These are phyloP conservation scores for Lydus trimaculatus DNA, from an alignment of 2,888 invertebrate species.

Conservation along the genomic window DNA sequence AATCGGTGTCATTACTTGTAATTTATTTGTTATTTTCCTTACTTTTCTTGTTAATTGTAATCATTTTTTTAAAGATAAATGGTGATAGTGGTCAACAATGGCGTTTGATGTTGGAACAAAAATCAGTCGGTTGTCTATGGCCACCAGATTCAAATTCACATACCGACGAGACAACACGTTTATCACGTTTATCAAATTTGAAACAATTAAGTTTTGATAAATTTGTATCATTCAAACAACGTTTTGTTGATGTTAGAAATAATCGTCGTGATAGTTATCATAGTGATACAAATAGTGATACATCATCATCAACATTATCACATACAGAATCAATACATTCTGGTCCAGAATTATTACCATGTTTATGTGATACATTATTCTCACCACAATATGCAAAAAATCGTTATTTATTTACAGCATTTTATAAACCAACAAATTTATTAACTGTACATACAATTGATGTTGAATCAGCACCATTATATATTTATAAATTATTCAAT, in stretches of 20 bases:
- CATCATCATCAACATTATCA: conserved; percentile 37
- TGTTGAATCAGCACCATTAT: conserved; percentile 71
- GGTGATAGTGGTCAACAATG: conserved; percentile 75
- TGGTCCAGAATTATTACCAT: conserved; percentile 58
- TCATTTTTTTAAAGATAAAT: conserved; percentile 50
- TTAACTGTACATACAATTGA: conserved; percentile 72
- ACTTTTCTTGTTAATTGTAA: conserved; percentile 19
- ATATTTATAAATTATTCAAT: conserved; percentile 73
- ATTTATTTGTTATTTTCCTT: conserved; percentile 47
- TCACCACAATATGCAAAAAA: conserved; percentile 67
- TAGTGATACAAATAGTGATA: conserved; percentile 55
- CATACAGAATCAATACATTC: conserved; percentile 45
- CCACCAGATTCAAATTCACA: conserved; percentile 59
- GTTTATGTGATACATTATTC: conserved; percentile 64
- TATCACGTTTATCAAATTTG: conserved; percentile 69
- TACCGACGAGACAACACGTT: conserved; percentile 58
- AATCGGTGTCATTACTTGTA: conserved; percentile 70
- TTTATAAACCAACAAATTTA: conserved; percentile 65
- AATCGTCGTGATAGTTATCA: conserved; percentile 52
- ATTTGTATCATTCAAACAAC: conserved; percentile 69
- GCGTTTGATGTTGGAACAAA: conserved; percentile 82
- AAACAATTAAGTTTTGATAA: conserved; percentile 76
- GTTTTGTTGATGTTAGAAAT: conserved; percentile 64
- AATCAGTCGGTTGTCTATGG: conserved; percentile 77
- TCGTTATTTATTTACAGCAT: conserved; percentile 67